A percentile compares a stretch with the other conserved stretches of the same genome.
Evolutionary conservation across 2,113 vertebrate genomes (phyloP).

Genomic region (Entelurus aequoreus): DNA sequence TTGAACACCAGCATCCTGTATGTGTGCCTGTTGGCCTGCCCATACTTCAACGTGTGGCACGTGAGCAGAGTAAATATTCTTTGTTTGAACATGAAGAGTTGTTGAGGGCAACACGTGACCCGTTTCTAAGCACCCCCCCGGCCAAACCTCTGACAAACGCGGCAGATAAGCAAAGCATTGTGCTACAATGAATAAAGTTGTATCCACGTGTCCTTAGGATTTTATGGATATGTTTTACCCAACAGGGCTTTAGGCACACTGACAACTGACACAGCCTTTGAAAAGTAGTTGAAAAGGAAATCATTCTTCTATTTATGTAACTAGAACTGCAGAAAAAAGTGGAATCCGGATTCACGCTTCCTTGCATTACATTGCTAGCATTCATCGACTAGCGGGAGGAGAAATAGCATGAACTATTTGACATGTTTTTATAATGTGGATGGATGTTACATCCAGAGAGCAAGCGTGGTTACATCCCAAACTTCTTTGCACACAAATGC

Average conservation of each 20-base stretch:
- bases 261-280: not conserved
- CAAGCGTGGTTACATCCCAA: too few relatives aligned
- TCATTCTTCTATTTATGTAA: too few relatives aligned
- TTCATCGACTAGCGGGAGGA: too few relatives aligned
- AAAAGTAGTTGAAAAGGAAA: not conserved
- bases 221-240: not conserved
- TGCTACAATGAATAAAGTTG: not conserved
- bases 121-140: slow-evolving; percentile 2
- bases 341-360: too few relatives aligned
- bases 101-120: slow-evolving; percentile 14
- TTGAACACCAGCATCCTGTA: not conserved
- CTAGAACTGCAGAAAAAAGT: too few relatives aligned
- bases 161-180: slow-evolving; percentile 9
- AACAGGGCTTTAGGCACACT: not conserved
- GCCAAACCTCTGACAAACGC: not conserved
- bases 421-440: too few relatives aligned
- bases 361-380: too few relatives aligned
- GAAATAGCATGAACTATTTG: too few relatives aligned
- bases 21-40: slow-evolving; percentile 15
- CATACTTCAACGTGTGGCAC: slow-evolving; percentile 1
- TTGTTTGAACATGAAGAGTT: slow-evolving; percentile 18
- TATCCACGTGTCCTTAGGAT: not conserved
- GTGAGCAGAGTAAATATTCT: slow-evolving; percentile 27
- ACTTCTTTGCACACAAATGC: too few relatives aligned
- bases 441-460: too few relatives aligned